Conservation (phyloP, 2,888 invertebrate genomes). For the Anthophora plumipes region DNA sequence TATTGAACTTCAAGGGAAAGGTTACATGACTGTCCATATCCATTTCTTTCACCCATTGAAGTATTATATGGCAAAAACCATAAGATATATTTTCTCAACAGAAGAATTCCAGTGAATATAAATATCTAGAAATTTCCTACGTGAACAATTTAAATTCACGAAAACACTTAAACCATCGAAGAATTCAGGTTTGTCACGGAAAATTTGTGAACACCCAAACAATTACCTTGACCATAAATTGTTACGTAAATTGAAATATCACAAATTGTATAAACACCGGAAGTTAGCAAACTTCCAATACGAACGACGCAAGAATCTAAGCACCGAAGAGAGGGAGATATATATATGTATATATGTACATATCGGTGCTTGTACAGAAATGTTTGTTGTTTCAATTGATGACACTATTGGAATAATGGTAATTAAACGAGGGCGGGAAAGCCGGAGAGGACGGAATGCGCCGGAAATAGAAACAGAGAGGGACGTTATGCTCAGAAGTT, state of each 20-base stretch:
- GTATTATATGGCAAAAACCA: too few relatives aligned
- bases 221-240: neutral
- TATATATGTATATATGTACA: too few relatives aligned
- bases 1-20: too few relatives aligned
- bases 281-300: neutral
- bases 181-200: too few relatives aligned
- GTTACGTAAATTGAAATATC: neutral
- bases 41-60: too few relatives aligned
- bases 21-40: too few relatives aligned
- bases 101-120: too few relatives aligned
- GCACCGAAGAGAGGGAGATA: neutral
- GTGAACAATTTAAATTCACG: too few relatives aligned
- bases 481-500: slow-evolving; percentile 11
- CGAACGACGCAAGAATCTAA: neutral
- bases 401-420: slow-evolving; percentile 14
- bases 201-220: neutral
- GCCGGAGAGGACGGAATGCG: neutral
- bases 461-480: slow-evolving; percentile 2
- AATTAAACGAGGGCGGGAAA: neutral
- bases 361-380: neutral
- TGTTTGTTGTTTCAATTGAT: slow-evolving; percentile 21
- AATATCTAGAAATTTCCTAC: too few relatives aligned
- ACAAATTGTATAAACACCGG: neutral
- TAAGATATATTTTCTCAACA: too few relatives aligned
- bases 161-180: too few relatives aligned